phyloP scores from a whole-genome alignment of 2,888 invertebrate genomes.

The Oligia strigilis region DNA sequence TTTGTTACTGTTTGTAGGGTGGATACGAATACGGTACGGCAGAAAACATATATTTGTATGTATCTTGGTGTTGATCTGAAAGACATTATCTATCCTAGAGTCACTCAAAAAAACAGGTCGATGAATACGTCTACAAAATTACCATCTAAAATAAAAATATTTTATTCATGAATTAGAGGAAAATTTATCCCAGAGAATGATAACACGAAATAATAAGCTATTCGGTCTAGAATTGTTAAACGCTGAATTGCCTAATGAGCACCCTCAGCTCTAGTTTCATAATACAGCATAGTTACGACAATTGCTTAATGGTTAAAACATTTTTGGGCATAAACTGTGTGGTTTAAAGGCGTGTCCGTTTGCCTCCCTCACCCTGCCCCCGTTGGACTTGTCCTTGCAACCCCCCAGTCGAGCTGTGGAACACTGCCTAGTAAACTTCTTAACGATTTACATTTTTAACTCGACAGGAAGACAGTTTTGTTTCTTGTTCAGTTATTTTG shows the following conservation, averaged over 20 bases:
- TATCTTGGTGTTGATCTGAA: background rate
- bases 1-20: background rate
- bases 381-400: conserved; percentile 63
- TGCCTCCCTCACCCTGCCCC: conserved; percentile 59
- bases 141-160: conserved; percentile 15
- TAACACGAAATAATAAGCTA: conserved; percentile 2
- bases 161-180: conserved; percentile 33
- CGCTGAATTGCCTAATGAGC: conserved; percentile 42
- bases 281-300: conserved; percentile 40
- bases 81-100: background rate
- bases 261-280: conserved; percentile 30
- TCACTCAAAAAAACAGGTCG: background rate
- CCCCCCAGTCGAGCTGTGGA: conserved; percentile 48
- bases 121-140: conserved; percentile 6
- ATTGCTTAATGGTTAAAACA: conserved; percentile 65
- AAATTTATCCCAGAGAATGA: conserved; percentile 6
- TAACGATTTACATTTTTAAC: conserved; percentile 40
- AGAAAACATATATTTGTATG: background rate
- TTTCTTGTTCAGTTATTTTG: conserved; percentile 16
- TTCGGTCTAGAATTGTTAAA: conserved; percentile 24
- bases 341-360: conserved; percentile 56
- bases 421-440: conserved; percentile 45
- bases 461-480: conserved; percentile 9
- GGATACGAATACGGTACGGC: background rate
- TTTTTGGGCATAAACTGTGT: conserved; percentile 58